Percentiles rank a stretch among this genome's conserved stretches.
phyloP scores from a whole-genome alignment of 2,888 invertebrate species.

The Crepidodera aurea region DNA sequence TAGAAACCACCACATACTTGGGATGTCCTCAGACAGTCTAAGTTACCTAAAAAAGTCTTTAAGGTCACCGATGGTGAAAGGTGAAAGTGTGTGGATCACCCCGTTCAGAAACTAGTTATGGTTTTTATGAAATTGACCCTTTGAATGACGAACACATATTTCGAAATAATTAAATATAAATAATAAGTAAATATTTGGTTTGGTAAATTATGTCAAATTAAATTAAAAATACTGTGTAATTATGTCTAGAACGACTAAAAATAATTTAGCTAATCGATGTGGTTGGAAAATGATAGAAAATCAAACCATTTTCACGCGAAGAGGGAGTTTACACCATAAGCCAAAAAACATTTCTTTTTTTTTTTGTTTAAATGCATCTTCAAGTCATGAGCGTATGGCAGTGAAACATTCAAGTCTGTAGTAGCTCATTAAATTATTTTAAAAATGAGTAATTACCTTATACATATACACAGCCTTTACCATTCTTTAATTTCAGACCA shows the following conservation, averaged over 20 bases:
- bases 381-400: slow-evolving; percentile 23
- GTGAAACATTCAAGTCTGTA: slow-evolving; percentile 25
- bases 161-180: slow-evolving; percentile 33
- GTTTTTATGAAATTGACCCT: neutral
- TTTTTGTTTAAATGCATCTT: slow-evolving; percentile 10
- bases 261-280: slow-evolving; percentile 29
- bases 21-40: too few species aligned
- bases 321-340: slow-evolving; percentile 16
- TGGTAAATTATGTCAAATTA: slow-evolving; percentile 28
- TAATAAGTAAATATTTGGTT: slow-evolving; percentile 37
- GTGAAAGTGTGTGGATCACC: too few species aligned
- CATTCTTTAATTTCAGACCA: slow-evolving; percentile 18
- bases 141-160: slow-evolving; percentile 18
- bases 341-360: slow-evolving; percentile 7
- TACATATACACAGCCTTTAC: slow-evolving; percentile 19
- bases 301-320: slow-evolving; percentile 4
- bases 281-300: slow-evolving; percentile 30
- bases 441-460: slow-evolving; percentile 20
- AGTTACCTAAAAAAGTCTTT: too few species aligned
- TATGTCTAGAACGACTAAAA: slow-evolving; percentile 32
- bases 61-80: too few species aligned
- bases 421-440: neutral
- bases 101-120: too few species aligned
- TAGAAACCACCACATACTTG: too few species aligned
- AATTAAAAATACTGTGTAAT: slow-evolving; percentile 33